Evolutionary conservation across 2,888 invertebrate species (phyloP).

Genomic region (Hofmannophila pseudospretella): DNA sequence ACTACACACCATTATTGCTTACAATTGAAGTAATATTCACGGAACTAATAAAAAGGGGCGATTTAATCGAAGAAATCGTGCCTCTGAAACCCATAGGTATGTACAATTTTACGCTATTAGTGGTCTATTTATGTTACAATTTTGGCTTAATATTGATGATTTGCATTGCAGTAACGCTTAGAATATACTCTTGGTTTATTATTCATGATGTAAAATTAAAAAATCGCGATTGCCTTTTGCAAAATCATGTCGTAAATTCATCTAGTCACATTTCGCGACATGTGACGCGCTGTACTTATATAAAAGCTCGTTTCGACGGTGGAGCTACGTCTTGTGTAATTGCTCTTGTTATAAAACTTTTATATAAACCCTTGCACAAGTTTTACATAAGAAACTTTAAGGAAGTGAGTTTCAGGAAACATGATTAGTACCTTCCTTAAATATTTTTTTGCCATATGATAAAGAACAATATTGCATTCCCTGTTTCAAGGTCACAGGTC

Average conservation of each 20-base stretch:
- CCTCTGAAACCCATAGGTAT: constrained; percentile 78
- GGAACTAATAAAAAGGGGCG: constrained; percentile 81
- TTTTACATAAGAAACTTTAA: too few relatives aligned
- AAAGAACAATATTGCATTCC: too few relatives aligned
- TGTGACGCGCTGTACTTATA: constrained; percentile 40
- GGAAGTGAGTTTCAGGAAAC: too few relatives aligned
- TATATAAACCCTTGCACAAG: too few relatives aligned
- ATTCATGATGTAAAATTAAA: not conserved
- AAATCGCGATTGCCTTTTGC: not conserved
- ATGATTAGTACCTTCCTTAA: too few relatives aligned
- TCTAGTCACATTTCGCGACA: constrained; percentile 34
- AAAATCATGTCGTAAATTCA: not conserved
- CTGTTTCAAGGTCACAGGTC: too few relatives aligned
- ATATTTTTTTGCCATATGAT: too few relatives aligned
- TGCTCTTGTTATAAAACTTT: too few relatives aligned
- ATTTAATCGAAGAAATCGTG: constrained; percentile 79
- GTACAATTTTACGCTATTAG: constrained; percentile 20
- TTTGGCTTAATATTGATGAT: too few relatives aligned
- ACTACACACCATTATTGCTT: constrained; percentile 78
- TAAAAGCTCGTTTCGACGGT: constrained; percentile 23
- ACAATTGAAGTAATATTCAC: constrained; percentile 85
- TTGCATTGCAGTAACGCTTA: too few relatives aligned
- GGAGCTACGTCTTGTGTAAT: constrained; percentile 8
- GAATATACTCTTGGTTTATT: too few relatives aligned
- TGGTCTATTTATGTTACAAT: not conserved